Evolutionary conservation across 2,888 invertebrate species (phyloP), one percentile per base, ranked within the genome.

Genomic region (Agonopterix alstromeriana): DNA sequence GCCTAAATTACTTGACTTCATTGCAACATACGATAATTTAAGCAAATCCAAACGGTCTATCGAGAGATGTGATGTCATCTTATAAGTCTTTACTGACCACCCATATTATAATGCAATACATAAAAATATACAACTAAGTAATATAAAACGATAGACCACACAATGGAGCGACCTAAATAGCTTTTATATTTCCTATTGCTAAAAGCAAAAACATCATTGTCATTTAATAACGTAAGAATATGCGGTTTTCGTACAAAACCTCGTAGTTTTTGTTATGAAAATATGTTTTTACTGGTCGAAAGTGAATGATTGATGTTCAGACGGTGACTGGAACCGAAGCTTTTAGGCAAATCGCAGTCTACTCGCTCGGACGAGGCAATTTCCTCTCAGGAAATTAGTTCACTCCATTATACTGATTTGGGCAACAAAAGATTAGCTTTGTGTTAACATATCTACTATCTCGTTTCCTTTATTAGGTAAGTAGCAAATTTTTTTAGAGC

Each of bases 311-410:
- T 74, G 71, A 78, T 77, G 78, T 65, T 53, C 47, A 48, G 43
- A 52, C 59, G 61, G 62, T 73, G 74, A 74, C 76, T 70, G 60
- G 61, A 72, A 70, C 65, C 61, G 65, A 69, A 63, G 70, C 75
- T 78, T 80, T 82, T 77, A 73, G 68, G 71, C 65, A 81, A 83
- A 77, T 73, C 64, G 68, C 61, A 69, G 63, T 70, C 63, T 66
- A 60, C 65, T 65, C 68, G 68, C 59, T 27, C 27, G 27, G 27
- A 27, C 27, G 60, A 70, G 70, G 74, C 77, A 82, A 85, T 87
- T 86, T 87, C 86, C 86, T 77, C 56, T 55, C 60, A 72, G 87
- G 85, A 87, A 86, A 86, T 86, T 80, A 77, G 71, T 70, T 77
- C 72, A 73, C 67, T 60, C 60, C 60, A 65, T 67, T 65, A 63